These are phyloP conservation scores for Brachyrhaphis roseni DNA, from an alignment of 2,797 vertebrate genomes.

Conservation along the genomic window DNA sequence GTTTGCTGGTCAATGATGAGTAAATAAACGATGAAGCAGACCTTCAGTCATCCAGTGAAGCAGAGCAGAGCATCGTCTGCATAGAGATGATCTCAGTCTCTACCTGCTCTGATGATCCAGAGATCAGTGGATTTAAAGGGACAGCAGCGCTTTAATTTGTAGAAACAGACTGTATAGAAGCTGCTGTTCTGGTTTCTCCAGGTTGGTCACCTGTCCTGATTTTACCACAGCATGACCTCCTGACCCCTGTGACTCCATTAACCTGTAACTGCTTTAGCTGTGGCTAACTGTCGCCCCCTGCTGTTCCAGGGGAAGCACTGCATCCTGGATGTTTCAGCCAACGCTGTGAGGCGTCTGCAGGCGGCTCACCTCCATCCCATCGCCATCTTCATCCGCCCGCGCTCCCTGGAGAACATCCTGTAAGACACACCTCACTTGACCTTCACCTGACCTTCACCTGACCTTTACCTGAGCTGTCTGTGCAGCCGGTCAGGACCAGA, in stretches of 20 bases:
- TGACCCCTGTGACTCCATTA: background rate
- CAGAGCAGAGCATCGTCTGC: background rate
- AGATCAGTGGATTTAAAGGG: background rate
- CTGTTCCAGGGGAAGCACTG: slow-evolving; percentile 88
- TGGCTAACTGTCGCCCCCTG: slow-evolving; percentile 1
- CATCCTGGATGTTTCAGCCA: slow-evolving; percentile 91
- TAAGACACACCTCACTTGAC: slow-evolving; percentile 62
- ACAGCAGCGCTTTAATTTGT: background rate
- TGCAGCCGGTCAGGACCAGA: background rate
- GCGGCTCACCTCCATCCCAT: slow-evolving; percentile 91
- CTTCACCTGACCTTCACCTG: too few relatives aligned
- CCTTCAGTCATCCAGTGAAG: too few relatives aligned
- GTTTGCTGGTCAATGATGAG: background rate
- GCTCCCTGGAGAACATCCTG: slow-evolving; percentile 90
- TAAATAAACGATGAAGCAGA: too few relatives aligned
- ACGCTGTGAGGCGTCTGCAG: slow-evolving; percentile 89
- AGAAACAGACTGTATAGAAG: background rate
- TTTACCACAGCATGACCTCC: background rate
- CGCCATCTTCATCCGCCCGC: slow-evolving; percentile 90
- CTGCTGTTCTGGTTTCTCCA: background rate
- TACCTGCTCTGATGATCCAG: background rate
- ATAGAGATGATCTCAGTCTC: background rate
- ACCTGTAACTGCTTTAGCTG: background rate
- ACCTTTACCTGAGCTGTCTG: background rate
- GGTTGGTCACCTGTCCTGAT: too few relatives aligned